Conservation (phyloP, 2,888 invertebrate species). For the Pseudoips prasinana region DNA sequence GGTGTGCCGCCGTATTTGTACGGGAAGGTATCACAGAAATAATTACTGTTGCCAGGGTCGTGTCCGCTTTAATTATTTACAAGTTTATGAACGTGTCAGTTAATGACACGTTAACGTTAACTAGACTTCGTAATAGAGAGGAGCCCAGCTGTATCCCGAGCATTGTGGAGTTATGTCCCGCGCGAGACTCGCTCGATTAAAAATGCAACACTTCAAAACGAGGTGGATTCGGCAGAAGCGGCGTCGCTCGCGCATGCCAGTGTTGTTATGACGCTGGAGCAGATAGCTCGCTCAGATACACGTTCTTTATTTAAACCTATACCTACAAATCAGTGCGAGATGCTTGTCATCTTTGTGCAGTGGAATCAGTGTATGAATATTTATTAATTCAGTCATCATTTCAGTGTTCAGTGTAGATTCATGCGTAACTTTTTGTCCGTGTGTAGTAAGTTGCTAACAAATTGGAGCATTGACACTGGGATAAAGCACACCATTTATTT, state of each 20-base stretch:
- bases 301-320: neutral
- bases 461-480: slow-evolving; percentile 38
- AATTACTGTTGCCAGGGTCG: slow-evolving; percentile 55
- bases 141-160: slow-evolving; percentile 73
- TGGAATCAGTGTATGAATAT: no score
- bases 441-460: slow-evolving; percentile 16
- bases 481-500: slow-evolving; percentile 53
- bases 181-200: slow-evolving; percentile 77
- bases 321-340: slow-evolving; percentile 9
- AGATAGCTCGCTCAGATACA: slow-evolving; percentile 43
- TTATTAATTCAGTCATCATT: slow-evolving; percentile 15
- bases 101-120: slow-evolving; percentile 78
- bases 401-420: slow-evolving; percentile 12
- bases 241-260: slow-evolving; percentile 76
- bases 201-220: slow-evolving; percentile 78
- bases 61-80: slow-evolving; percentile 69
- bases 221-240: slow-evolving; percentile 66
- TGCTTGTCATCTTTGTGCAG: no score
- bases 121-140: slow-evolving; percentile 77
- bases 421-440: slow-evolving; percentile 4
- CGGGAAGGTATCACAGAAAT: slow-evolving; percentile 33
- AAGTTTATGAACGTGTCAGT: slow-evolving; percentile 71
- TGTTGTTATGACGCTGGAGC: slow-evolving; percentile 57
- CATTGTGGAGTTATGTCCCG: slow-evolving; percentile 78
- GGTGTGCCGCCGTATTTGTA: no score